Evolutionary conservation across 1,140 invertebrate species (phyloP).

Genomic region (Heliconius hermathena): DNA sequence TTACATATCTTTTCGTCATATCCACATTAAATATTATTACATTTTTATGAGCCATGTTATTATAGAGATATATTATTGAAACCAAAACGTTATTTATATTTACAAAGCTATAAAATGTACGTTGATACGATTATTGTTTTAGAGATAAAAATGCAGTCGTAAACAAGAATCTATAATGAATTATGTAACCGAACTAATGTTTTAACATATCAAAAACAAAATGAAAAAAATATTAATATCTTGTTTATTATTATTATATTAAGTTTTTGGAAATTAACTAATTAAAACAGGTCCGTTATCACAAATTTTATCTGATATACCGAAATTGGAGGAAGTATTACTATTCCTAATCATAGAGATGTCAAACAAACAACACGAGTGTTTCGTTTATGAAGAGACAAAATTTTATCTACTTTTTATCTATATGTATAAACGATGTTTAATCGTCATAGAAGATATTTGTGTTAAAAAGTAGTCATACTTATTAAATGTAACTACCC

Average conservation of each 20-base stretch:
- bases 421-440: not conserved
- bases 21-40: slow-evolving; percentile 49
- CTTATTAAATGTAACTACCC: not conserved
- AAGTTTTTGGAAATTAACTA: not conserved
- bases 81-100: slow-evolving; percentile 42
- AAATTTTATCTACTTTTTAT: not conserved
- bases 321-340: not conserved
- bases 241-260: not conserved
- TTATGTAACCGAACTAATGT: not conserved
- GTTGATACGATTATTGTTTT: slow-evolving; percentile 19
- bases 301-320: no score
- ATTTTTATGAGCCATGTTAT: slow-evolving; percentile 50
- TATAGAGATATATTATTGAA: slow-evolving; percentile 42
- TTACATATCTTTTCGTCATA: slow-evolving; percentile 45
- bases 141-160: not conserved
- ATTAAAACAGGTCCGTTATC: no score
- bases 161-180: not conserved
- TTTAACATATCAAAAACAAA: not conserved
- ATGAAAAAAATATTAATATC: not conserved
- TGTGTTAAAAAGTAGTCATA: slow-evolving; percentile 3
- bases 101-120: slow-evolving; percentile 41
- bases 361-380: not conserved
- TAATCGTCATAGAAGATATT: not conserved
- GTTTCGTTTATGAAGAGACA: not conserved
- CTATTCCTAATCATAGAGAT: not conserved